These are phyloP conservation scores for Hirundichthys speculiger DNA, from an alignment of 2,113 vertebrate species.

Conservation along the genomic window DNA sequence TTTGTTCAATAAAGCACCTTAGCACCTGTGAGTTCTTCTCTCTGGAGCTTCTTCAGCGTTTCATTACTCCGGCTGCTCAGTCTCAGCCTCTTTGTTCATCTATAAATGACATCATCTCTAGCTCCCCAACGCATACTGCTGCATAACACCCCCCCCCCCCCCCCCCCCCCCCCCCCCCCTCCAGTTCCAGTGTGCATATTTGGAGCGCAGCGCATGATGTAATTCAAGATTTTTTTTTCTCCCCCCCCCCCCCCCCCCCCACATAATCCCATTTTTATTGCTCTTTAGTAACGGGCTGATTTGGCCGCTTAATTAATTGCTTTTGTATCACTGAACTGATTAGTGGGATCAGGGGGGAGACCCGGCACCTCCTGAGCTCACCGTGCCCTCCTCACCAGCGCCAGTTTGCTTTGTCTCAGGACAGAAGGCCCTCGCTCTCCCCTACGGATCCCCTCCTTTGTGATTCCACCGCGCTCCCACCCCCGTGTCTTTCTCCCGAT, in stretches of 20 bases:
- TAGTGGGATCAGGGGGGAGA: conserved; percentile 5
- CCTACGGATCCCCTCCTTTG: conserved; percentile 43
- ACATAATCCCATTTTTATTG: conserved; percentile 28
- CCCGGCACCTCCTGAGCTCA: conserved; percentile 16
- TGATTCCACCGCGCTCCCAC: conserved; percentile 28
- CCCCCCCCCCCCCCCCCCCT: conserved; percentile 6
- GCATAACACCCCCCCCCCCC: conserved; percentile 25
- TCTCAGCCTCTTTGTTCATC: conserved; percentile 71
- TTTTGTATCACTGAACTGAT: conserved; percentile 13
- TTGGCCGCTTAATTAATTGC: neutral
- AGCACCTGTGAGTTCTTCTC: conserved; percentile 72
- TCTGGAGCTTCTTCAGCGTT: conserved; percentile 43
- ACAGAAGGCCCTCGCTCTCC: conserved; percentile 43
- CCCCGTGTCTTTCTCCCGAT: conserved; percentile 50
- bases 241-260: neutral
- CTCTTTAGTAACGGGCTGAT: conserved; percentile 1
- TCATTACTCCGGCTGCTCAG: conserved; percentile 53
- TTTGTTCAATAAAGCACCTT: conserved; percentile 86
- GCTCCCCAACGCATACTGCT: conserved; percentile 63
- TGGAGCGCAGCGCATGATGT: conserved; percentile 61
- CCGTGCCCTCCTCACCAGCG: conserved; percentile 24
- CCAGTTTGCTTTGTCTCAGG: conserved; percentile 49
- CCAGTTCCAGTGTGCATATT: conserved; percentile 53
- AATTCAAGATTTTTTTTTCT: conserved; percentile 42
- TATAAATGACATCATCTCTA: conserved; percentile 77